Base-by-base conservation (phyloP, 2,888 invertebrate genomes). In the Hetaerina titia region DNA sequence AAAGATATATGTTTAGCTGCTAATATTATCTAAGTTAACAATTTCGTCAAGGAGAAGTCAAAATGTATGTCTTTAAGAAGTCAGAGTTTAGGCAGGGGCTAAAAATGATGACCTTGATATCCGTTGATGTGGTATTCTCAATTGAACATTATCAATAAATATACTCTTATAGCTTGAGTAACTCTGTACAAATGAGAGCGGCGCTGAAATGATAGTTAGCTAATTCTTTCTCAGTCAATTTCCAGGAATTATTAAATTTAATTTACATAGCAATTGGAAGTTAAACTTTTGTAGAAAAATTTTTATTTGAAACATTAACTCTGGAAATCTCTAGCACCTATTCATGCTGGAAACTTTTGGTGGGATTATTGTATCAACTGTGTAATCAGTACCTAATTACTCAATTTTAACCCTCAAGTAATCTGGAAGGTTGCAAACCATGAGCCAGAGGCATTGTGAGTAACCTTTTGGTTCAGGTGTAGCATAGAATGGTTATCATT, bases 391-490 rank as follows among this genome's bases (percentile, higher is more conserved):
- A 45, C 45, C 45, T 45, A 81, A 31, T 81, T 81, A 31, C 81
- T 81, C 31, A 81, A 31, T 81, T 81, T 81, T 81, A n/a, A 81
- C 81, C 81, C 81, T 31, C 31, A 31, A 31, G 81, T 31, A 22
- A 81, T 31, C 8, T 81, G 81, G 81, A 31, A 81, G 81, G 25
- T 81, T 81, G 13, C 81, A 81, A 81, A 31, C 81, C 81, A 81
- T 81, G 81, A 81, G 81, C 81, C 81, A 81, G 81, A 31, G 81
- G 81, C 81, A 81, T 81, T 31, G 81, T 81, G 81, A 81, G 81
- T 81, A 81, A 81, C 81, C 81, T 81, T 81, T 81, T 81, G 81
- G 81, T 81, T 81, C 81, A 81, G 81, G 81, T 81, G 63, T 92
- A 64, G 56, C 64, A 45, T 92, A 69, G 64, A 92, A 57, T 69